phyloP scores from a whole-genome alignment of 2,797 vertebrate species.

The Anabas testudineus region DNA sequence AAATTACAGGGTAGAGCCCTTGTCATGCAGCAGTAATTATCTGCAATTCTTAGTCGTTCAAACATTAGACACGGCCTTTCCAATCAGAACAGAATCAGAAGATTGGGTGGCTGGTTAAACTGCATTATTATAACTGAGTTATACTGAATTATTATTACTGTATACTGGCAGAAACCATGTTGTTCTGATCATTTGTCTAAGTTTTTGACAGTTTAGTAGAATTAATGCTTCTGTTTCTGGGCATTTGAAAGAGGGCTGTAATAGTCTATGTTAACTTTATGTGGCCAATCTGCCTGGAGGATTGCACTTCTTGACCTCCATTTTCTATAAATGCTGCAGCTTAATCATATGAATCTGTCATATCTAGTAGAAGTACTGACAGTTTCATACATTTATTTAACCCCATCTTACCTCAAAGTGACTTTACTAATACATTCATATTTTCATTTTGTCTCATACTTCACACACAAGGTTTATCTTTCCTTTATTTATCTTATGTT shows the following conservation, averaged over 20 bases:
- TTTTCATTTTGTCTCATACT: background rate
- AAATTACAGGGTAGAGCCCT: slow-evolving; percentile 81
- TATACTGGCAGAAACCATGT: background rate
- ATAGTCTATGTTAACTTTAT: background rate
- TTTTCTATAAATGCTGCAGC: background rate
- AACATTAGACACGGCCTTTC: slow-evolving; percentile 51
- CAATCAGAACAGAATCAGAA: slow-evolving; percentile 50
- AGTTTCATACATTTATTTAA: background rate
- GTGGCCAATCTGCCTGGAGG: background rate
- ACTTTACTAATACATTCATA: background rate
- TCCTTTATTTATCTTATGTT: background rate
- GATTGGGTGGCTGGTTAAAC: slow-evolving; percentile 24
- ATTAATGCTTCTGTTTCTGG: background rate
- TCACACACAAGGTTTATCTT: background rate
- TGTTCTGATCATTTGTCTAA: background rate
- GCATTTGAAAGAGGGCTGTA: background rate
- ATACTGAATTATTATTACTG: slow-evolving; percentile 23
- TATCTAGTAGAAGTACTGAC: background rate
- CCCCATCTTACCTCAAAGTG: too few relatives aligned
- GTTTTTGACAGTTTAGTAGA: slow-evolving; percentile 6
- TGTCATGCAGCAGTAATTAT: slow-evolving; percentile 79
- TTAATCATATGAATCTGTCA: slow-evolving; percentile 10
- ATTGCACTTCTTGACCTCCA: background rate
- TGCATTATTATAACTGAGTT: slow-evolving; percentile 20
- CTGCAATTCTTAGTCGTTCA: slow-evolving; percentile 69